phyloP scores from a whole-genome alignment of 2,888 invertebrate species.

The Bursaphelenchus okinawaensis region DNA sequence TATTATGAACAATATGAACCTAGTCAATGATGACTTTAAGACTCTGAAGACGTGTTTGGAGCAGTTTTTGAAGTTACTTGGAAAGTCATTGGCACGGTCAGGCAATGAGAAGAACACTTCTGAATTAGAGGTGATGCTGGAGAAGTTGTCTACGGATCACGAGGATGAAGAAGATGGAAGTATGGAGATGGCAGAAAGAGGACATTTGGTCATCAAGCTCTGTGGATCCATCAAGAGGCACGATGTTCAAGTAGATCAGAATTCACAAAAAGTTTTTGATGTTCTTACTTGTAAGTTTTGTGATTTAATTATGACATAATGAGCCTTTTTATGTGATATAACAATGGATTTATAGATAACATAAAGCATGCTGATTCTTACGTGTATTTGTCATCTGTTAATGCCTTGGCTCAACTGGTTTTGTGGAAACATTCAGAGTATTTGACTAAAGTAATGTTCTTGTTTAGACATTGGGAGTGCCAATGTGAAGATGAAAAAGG shows the following conservation, averaged over 20 bases:
- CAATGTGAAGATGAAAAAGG: neutral
- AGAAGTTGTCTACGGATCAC: neutral
- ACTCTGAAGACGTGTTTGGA: too few relatives aligned
- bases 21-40: too few relatives aligned
- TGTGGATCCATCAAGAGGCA: neutral
- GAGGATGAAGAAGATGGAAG: slow-evolving; percentile 4
- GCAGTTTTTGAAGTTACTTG: neutral
- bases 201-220: neutral
- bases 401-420: slow-evolving; percentile 42
- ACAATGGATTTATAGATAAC: slow-evolving; percentile 17
- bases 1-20: too few relatives aligned
- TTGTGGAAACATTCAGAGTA: slow-evolving; percentile 23
- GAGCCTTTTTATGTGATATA: neutral
- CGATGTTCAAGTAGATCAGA: neutral
- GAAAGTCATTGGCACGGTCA: neutral
- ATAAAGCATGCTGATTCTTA: slow-evolving; percentile 36
- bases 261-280: neutral
- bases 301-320: neutral
- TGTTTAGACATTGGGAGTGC: slow-evolving; percentile 24
- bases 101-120: neutral
- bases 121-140: neutral
- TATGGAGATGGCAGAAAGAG: slow-evolving; percentile 8
- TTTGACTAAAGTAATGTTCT: slow-evolving; percentile 29
- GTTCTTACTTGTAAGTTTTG: neutral
- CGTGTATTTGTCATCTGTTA: slow-evolving; percentile 45